Evolutionary conservation across 2,113 vertebrate genomes (phyloP), one percentile per base, ranked within the genome.

Genomic region (Reinhardtius hippoglossoides): DNA sequence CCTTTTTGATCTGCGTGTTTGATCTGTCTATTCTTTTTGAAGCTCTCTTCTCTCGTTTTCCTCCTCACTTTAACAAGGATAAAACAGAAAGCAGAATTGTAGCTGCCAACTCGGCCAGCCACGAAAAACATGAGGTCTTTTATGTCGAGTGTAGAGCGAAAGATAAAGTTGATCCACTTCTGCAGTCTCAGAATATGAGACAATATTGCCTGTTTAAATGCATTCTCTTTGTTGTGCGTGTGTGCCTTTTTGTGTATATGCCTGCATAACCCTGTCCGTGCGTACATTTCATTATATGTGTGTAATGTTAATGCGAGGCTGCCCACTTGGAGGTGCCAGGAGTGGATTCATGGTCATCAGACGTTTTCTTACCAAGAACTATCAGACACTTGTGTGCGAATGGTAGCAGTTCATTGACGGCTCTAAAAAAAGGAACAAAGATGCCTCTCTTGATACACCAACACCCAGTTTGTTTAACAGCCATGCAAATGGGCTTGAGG

Each of bases 21-120:
- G 89, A 93, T 93, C 89, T 91, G 66, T 72, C 64, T 83, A 85
- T 91, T 93, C 89, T 87, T 86, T 91, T 93, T 93, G 91, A 93
- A 91, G 90, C 81, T 24, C 82, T 67, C 76, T 81, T 79, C 62
- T 68, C 72, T 75, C 70, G 80, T 87, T 89, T 87, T 87, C 83
- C 86, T 90, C 74, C 76, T 72, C 84, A 81, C 79, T 86, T 88
- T 87, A 91, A 89, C 87, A 79, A 78, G 82, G 86, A 91, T 91
- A 89, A 84, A 91, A 91, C 89, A 88, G 86, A 92, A 87, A 91
- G 76, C 83, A 81, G 74, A 86, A 87, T 85, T 81, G 81, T 76
- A 77, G 88, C 82, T 74, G 77, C 83, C 77, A 80, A 82, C 74
- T 74, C 40, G 20, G 80, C 76, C 69, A 59, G 71, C 72, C 66